These are phyloP conservation scores for Papilio helenus DNA, from an alignment of 1,140 invertebrate species.

Conservation along the genomic window DNA sequence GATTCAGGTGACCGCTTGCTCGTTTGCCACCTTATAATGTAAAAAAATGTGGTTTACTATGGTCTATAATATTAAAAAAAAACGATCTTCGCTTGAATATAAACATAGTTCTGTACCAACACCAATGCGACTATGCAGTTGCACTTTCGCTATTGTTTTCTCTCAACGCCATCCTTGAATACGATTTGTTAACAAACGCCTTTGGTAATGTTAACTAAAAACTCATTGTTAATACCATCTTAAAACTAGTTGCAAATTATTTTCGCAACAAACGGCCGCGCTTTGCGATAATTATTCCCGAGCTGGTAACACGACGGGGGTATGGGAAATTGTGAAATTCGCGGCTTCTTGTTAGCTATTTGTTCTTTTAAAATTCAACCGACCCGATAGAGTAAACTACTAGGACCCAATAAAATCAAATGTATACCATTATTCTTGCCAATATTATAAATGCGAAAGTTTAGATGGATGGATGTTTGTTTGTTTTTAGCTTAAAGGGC, in stretches of 20 bases:
- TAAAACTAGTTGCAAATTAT: conserved; percentile 34
- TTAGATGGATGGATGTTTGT: too few relatives aligned
- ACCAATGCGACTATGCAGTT: neutral
- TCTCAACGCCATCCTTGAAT: neutral
- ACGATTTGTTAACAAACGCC: conserved; percentile 10
- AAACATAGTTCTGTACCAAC: neutral
- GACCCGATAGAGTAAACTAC: too few relatives aligned
- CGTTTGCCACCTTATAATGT: too few relatives aligned
- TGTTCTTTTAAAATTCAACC: neutral
- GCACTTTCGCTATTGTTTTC: conserved; percentile 35
- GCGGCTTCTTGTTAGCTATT: neutral
- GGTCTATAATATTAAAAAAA: neutral
- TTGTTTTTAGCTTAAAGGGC: too few relatives aligned
- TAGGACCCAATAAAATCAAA: too few relatives aligned
- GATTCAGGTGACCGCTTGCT: too few relatives aligned
- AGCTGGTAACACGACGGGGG: neutral
- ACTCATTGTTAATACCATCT: conserved; percentile 35
- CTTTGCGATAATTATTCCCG: conserved; percentile 4
- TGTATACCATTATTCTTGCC: too few relatives aligned
- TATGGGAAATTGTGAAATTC: neutral
- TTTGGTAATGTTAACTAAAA: conserved; percentile 29
- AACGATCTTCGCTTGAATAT: neutral
- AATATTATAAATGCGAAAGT: too few relatives aligned
- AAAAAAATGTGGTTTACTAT: neutral
- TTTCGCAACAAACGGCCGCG: conserved; percentile 23